Conservation (phyloP, 2,797 vertebrate species). For the Pyrocephalus nanus region DNA sequence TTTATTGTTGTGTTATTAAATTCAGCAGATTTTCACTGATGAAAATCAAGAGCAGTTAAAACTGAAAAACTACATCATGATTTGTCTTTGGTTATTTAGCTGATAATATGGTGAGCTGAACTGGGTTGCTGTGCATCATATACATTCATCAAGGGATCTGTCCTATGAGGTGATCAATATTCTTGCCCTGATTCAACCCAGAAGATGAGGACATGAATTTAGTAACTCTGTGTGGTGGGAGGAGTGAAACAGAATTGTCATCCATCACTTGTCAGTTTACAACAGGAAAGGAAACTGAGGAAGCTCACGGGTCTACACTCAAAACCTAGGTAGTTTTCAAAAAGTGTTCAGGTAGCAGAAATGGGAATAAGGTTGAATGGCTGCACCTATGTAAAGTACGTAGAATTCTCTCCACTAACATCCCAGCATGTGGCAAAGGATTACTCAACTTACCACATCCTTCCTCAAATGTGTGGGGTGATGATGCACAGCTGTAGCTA, state of each 20-base stretch:
- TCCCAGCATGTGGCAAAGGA: background rate
- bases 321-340: background rate
- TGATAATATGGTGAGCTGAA: background rate
- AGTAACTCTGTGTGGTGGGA: background rate
- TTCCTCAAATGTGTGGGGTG: background rate
- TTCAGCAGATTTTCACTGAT: background rate
- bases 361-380: background rate
- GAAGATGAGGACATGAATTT: background rate
- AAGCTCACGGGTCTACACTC: background rate
- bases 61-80: background rate
- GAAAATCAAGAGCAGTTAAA: background rate
- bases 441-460: background rate
- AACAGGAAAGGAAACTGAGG: background rate
- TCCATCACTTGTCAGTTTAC: background rate
- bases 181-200: background rate
- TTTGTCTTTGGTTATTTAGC: background rate
- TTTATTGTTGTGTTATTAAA: background rate
- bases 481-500: too few species aligned
- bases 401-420: background rate
- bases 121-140: background rate
- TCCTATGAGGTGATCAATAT: background rate
- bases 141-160: background rate
- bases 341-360: background rate
- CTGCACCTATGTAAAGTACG: background rate
- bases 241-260: background rate